Percentiles rank a stretch among this genome's conserved stretches.
phyloP scores from a whole-genome alignment of 2,113 vertebrate genomes.

The Mirounga angustirostris region DNA sequence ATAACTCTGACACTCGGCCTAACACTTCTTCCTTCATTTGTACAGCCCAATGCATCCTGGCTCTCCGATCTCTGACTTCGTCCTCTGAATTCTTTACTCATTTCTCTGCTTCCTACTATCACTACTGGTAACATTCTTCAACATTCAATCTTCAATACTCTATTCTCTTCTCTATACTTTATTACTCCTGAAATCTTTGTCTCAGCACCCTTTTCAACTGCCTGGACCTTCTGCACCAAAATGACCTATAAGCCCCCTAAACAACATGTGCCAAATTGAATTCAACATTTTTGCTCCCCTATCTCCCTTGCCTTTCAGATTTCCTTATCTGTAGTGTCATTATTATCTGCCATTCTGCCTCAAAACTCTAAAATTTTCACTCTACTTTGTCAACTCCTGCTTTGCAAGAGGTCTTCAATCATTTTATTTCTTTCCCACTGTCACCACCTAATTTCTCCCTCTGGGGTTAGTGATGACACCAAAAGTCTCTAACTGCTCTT shows the following conservation, averaged over 20 bases:
- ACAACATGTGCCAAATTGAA: background rate
- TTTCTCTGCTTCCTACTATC: background rate
- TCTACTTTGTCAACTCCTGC: background rate
- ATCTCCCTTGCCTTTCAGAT: background rate
- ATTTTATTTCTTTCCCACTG: constrained; percentile 23
- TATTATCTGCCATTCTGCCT: background rate
- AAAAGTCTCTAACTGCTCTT: constrained; percentile 21
- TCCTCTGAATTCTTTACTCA: background rate
- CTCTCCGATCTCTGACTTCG: background rate
- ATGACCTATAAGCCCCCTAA: background rate
- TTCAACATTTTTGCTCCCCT: background rate
- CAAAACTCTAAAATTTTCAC: background rate
- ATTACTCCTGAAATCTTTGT: constrained; percentile 6
- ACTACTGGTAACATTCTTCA: background rate
- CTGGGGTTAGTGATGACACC: background rate
- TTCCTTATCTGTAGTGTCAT: background rate
- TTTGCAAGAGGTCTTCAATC: background rate
- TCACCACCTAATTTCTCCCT: background rate
- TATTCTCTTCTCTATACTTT: background rate
- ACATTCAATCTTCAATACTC: background rate
- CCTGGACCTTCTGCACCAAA: background rate
- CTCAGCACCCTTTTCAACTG: background rate
- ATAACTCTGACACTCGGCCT: background rate
- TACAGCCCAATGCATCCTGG: background rate
- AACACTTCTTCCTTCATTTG: background rate